Evolutionary conservation across 2,113 vertebrate species (phyloP).

Genomic region (Heterochromis multidens): DNA sequence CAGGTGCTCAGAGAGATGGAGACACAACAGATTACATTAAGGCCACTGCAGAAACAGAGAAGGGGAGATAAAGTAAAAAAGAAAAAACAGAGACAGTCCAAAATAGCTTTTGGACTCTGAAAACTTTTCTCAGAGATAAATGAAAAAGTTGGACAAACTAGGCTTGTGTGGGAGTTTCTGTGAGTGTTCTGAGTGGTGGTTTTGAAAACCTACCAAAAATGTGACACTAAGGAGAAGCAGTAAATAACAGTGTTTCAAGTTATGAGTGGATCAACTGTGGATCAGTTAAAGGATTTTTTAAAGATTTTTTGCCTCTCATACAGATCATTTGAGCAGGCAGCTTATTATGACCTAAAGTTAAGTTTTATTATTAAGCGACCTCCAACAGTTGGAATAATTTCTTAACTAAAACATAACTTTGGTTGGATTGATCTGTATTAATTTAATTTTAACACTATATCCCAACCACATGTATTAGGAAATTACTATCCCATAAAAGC

Average conservation of each 20-base stretch:
- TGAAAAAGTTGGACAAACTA: background rate
- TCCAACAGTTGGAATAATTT: background rate
- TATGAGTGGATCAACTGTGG: background rate
- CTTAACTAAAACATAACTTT: background rate
- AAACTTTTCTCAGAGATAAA: conserved; percentile 31
- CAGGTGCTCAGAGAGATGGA: conserved; percentile 70
- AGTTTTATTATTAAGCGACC: background rate
- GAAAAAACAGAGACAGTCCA: background rate
- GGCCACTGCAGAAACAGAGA: conserved; percentile 31
- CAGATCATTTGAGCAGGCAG: background rate
- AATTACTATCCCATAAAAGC: no score
- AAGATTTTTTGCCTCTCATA: no score
- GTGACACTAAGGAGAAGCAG: background rate
- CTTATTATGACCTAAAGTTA: background rate
- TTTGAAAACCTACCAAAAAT: no score
- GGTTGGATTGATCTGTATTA: background rate
- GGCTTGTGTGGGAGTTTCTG: background rate
- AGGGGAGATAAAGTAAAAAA: background rate
- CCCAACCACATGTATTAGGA: no score
- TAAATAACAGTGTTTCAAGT: background rate
- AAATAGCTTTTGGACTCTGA: conserved; percentile 19
- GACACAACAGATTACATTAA: conserved; percentile 69
- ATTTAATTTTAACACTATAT: no score
- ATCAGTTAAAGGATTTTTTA: background rate
- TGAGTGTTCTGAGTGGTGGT: background rate